Base-by-base conservation (phyloP, 2,797 vertebrate genomes). In the Enteromius viviparus region DNA sequence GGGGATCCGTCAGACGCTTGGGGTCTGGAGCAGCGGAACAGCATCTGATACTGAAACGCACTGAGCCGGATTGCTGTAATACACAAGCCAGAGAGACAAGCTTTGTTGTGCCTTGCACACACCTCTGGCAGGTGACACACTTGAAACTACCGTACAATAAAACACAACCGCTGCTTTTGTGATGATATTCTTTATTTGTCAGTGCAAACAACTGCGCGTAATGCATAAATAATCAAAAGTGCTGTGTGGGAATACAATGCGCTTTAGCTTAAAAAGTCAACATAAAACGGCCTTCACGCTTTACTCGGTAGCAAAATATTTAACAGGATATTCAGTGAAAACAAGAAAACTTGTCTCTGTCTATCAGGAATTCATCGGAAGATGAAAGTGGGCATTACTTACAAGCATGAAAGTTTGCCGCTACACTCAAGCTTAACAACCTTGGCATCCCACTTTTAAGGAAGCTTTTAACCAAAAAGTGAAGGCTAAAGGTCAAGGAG, bases 221-320 rank as follows among this genome's bases (percentile, higher is more conserved):
- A 81, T 74, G 55, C 40, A 62, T 71, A 71, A 71, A 80, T 80
- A 74, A 75, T 74, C 58, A 65, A 64, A 65, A 40, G n/a, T 7
- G 80, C n/a, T 51, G 58, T 3, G 15, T 64, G 29, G 58, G 29
- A 51, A 74, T 74, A 74, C 6, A 29, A 51, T 49, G 40, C 14
- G 1, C 47, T 64, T 81, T 32, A 37, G 21, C 34, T 9, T 40
- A 2, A 37, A 23, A 40, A 34, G 74, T 70, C n/a, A 58, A 32
- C 4, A 58, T 62, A 23, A 81, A 71, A 32, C 34, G 12, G 37
- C 34, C 26, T 23, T 64, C 42, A n/a, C 12, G 26, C 19, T 45
- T 69, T 66, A 66, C 19, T 21, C n/a, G 10, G 55, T 77, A 21
- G 58, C 6, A 15, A 68, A n/a, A 29, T 64, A 64, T 32, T 72